These are phyloP conservation scores for Epinephelus awoara DNA, from an alignment of 2,797 vertebrate genomes.

Conservation along the genomic window DNA sequence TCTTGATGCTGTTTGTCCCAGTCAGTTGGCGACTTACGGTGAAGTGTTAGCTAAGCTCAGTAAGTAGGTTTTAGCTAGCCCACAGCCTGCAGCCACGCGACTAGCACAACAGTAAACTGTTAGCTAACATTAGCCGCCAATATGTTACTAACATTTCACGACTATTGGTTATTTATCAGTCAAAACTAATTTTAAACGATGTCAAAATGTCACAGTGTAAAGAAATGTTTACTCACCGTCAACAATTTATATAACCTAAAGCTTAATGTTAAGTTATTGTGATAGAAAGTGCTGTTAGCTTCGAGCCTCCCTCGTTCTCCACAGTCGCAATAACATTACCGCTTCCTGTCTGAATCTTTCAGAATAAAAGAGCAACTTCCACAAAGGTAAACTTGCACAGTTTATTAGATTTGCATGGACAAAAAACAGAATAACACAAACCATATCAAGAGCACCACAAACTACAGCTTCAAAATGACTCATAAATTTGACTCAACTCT, in stretches of 20 bases:
- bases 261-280: not conserved
- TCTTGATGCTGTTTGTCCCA: not conserved
- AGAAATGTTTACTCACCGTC: slow-evolving; percentile 49
- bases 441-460: not conserved
- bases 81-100: slow-evolving; percentile 29
- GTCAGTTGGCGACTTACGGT: not conserved
- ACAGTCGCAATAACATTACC: not conserved
- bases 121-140: slow-evolving; percentile 20
- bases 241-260: rapidly evolving
- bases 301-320: slow-evolving; percentile 6
- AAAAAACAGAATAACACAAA: not conserved
- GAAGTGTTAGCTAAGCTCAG: not conserved
- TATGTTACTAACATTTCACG: not conserved
- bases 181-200: not conserved
- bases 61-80: not conserved
- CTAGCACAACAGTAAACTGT: slow-evolving; percentile 36
- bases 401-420: not conserved
- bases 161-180: rapidly evolving
- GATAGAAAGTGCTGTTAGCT: not conserved
- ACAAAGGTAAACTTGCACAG: no score
- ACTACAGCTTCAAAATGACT: not conserved
- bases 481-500: not conserved
- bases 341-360: slow-evolving; percentile 16
- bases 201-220: rapidly evolving
- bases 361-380: slow-evolving; percentile 42